Evolutionary conservation across 2,888 invertebrate species (phyloP), one percentile per base, ranked within the genome.

Genomic region (Drosophila mimetica): DNA sequence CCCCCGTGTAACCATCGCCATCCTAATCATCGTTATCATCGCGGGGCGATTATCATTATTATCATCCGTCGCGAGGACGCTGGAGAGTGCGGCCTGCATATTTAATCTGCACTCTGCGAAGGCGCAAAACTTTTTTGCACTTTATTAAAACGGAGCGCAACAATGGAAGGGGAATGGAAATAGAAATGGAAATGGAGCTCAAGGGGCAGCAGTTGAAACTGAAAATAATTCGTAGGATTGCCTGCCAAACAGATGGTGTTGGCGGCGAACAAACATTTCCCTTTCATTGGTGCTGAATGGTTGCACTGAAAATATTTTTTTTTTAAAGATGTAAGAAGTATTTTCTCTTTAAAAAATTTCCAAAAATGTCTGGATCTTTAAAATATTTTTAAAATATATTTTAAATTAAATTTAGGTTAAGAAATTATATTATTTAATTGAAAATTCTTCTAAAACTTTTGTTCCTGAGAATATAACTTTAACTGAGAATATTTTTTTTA

Each of bases 91-190:
- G 51, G 67, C 71, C 75, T 74, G 75, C 83, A 86, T 87, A 86
- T 89, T 87, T 89, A 83, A 87, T 87, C 84, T 87, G 76, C 77
- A 86, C 86, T 87, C 71, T 47, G 53, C 37, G 42, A 47, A 57
- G 71, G 65, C 72, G 73, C 32, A 41, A 63, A 76, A 76, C 28
- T 66, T 70, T 73, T 63, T 70, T 73, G 77, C 80, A 79, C 86
- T 86, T 76, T 70, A 61, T 61, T 71, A 71, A 61, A 70, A 71
- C 42, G 71, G 36, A 70, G 41, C 58, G 34, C 42, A 48, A 64
- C 42, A 64, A 64, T 50, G 64, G 30, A n/a, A 25, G 6, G 25
- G 25, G 7, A 30, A 30, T 30, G 30, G 30, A 11, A 30, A 30
- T 30, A 9, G 30, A 2, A 11, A 30, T 30, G 11, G 11, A 30